Conservation (phyloP, 2,113 vertebrate genomes). For the Fulica atra region DNA sequence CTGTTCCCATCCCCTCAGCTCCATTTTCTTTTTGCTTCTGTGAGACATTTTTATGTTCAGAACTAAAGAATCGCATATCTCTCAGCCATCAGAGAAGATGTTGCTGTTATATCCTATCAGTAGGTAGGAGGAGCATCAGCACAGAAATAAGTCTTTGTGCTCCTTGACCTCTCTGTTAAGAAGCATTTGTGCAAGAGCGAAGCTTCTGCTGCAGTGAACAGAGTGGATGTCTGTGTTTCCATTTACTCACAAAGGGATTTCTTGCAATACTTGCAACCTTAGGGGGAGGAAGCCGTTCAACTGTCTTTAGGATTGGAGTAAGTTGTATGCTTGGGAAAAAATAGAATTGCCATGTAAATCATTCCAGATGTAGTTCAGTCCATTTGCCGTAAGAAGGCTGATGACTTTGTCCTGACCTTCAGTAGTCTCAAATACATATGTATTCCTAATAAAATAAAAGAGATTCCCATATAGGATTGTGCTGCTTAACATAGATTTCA, state of each 20-base stretch:
- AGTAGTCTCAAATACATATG: neutral
- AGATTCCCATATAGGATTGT: neutral
- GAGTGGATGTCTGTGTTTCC: neutral
- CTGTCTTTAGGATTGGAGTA: neutral
- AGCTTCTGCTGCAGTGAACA: neutral
- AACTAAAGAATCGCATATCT: neutral
- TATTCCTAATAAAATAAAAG: neutral
- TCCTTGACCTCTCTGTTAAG: neutral
- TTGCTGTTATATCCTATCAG: neutral
- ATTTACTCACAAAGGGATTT: neutral
- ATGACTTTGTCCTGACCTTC: conserved; percentile 18
- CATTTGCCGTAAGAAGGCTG: neutral
- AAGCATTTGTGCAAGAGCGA: neutral
- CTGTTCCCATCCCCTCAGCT: neutral
- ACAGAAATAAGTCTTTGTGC: neutral
- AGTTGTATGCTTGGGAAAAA: neutral
- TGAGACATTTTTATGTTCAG: neutral
- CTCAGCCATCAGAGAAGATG: neutral
- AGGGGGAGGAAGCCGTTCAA: neutral
- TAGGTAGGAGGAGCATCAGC: neutral
- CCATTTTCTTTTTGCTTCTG: neutral
- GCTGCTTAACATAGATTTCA: neutral
- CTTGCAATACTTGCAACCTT: neutral
- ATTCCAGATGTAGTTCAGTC: neutral
- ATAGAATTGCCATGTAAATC: neutral